Conservation (phyloP, 2,797 vertebrate species). For the Cirrhinus mrigala region DNA sequence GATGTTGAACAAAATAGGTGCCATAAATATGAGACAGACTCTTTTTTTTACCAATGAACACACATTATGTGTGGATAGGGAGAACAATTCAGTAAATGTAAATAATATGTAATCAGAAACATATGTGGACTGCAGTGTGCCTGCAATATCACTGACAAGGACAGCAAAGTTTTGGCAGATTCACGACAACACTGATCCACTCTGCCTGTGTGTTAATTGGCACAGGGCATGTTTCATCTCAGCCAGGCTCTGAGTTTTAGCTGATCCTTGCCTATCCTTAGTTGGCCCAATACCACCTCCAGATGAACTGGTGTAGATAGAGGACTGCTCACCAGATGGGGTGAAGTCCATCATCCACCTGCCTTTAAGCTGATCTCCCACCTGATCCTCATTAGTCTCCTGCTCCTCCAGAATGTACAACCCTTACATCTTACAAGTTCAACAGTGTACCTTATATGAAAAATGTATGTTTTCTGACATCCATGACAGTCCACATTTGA, state of each 20-base stretch:
- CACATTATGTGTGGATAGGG: background rate
- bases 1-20: background rate
- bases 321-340: slow-evolving; percentile 19
- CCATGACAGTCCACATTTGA: background rate
- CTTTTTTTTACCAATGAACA: background rate
- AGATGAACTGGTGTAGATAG: slow-evolving; percentile 7
- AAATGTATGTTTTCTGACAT: background rate
- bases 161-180: slow-evolving; percentile 14
- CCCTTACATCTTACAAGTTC: background rate
- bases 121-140: background rate
- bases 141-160: background rate
- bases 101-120: slow-evolving; percentile 9
- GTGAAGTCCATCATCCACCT: slow-evolving; percentile 21
- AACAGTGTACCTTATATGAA: background rate
- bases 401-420: background rate
- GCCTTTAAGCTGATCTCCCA: slow-evolving; percentile 1
- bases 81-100: background rate
- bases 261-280: slow-evolving; percentile 14
- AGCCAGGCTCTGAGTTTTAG: background rate
- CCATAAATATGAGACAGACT: background rate
- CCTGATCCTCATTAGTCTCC: background rate
- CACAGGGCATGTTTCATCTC: slow-evolving; percentile 5
- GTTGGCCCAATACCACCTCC: background rate
- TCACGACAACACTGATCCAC: background rate
- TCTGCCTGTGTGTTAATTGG: slow-evolving; percentile 33